Evolutionary conservation across 1,140 invertebrate species (phyloP), one percentile per base, ranked within the genome.

Genomic region (Nasonia giraulti): DNA sequence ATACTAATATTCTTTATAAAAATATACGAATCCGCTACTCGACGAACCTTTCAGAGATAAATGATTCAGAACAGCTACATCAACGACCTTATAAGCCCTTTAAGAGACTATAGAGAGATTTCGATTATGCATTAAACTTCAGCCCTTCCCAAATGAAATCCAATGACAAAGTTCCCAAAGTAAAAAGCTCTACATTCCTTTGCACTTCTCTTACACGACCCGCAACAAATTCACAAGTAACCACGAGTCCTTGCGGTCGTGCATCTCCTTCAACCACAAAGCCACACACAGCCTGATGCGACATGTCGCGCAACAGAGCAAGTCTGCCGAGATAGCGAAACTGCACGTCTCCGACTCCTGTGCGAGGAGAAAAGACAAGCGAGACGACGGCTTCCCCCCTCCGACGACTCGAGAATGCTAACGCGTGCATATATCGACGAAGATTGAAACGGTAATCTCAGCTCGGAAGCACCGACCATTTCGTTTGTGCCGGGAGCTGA

Each of bases 361-460:
- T 62, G 6, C 5, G 33, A 20, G 55, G 80, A 78, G 66, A 17
- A n/a, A 27, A 27, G 23, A 79, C 78, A 62, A 62, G 37, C 73
- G 17, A 17, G 12, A 6, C 71, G 23, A 6, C 71, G 14, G 14
- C 2, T 20, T 40, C 74, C 7, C 20, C 74, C 8, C 20, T 44
- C 40, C 23, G 23, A 20, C n/a, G 82, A 47, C 47, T 68, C 2
- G 14, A 10, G 20, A 50, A 80, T n/a, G 11, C 33, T 40, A 20
- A 55, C 71, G 23, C 23, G 47, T 31, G 1, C 66, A 83, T 69
- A 77, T 69, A 80, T 62, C 74, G 83, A 84, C 44, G 8, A 73
- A 84, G 83, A 79, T 84, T 79, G 66, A 84, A 84, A 62, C 44
- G 68, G 76, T 78, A 79, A 79, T 79, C 79, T 76, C 31, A 33